Percentiles rank a stretch among this genome's conserved stretches.
phyloP scores from a whole-genome alignment of 2,113 vertebrate genomes.

The Sylvilagus bachmani region DNA sequence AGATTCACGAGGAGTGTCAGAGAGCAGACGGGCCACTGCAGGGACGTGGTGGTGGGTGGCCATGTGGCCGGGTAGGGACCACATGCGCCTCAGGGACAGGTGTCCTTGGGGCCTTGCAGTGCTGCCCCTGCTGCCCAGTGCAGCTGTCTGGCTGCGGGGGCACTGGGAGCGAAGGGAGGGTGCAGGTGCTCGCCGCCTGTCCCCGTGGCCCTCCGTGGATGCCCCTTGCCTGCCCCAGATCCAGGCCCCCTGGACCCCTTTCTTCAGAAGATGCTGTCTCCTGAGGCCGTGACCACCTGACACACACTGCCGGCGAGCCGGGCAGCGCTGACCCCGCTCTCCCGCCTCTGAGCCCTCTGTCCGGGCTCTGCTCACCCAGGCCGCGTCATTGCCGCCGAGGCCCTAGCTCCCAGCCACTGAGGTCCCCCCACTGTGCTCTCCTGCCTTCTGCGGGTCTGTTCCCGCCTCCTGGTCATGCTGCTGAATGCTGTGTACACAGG shows the following conservation, averaged over 20 bases:
- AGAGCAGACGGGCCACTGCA: background rate
- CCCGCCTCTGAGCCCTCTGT: background rate
- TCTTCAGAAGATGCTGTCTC: background rate
- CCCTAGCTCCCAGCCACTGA: too few species aligned
- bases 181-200: background rate
- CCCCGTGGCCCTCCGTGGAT: background rate
- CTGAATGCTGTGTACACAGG: background rate
- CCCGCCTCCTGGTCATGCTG: background rate
- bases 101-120: background rate
- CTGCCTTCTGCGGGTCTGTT: background rate
- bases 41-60: background rate
- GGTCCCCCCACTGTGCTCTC: too few species aligned
- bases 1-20: background rate
- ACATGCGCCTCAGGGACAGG: rapidly evolving
- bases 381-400: too few species aligned
- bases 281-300: background rate
- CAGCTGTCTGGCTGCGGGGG: background rate
- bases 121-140: background rate
- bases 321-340: background rate
- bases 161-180: background rate
- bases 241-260: background rate
- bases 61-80: background rate
- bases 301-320: background rate
- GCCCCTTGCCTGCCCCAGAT: background rate
- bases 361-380: too few species aligned